Evolutionary conservation across 2,113 vertebrate genomes (phyloP), one percentile per base, ranked within the genome.

Genomic region (Furnarius figulus): DNA sequence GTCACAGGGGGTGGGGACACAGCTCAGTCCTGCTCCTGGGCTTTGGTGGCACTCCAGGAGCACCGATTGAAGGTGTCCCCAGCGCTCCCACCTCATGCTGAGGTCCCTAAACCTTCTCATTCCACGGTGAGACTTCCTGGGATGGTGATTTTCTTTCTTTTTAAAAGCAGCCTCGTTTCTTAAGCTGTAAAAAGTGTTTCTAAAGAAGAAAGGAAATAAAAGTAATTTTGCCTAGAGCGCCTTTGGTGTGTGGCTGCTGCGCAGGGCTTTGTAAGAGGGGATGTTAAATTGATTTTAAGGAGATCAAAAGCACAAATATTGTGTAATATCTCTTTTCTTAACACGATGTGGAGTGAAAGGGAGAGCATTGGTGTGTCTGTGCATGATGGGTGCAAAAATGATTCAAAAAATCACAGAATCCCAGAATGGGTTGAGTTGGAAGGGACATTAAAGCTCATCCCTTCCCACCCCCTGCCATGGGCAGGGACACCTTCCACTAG

Each of bases 131-230:
- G 31, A 6, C 1, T 39, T 42, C 47, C 42, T 37, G 35, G 9
- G 12, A 23, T 15, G 23, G 28, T 20, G 58, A 42, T 72, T 67
- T 58, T 30, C 13, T 46, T 68, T 46, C 2, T n/a, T 84, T 92
- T 52, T 12, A 5, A 61, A 65, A 65, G 47, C 24, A 58, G n/a
- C 40, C 35, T 70, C 2, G 8, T 93, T 86, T 93, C 58, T 91
- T 82, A 55, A 56, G 39, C 66, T 82, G 44, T 78, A 74, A 76
- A 55, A 87, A 71, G 13, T 25, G 12, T 90, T 93, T 87, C 23
- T 90, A n/a, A 80, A 92, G 66, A 42, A 52, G 59, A 76, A 81
- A 53, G 61, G 30, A 44, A 94, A 94, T 94, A 96, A 94, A 94
- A 95, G 19, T 66, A 1, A 4, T 78, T 94, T 89, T 90, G 17